Percentiles rank a stretch among this genome's conserved stretches.
These are phyloP conservation scores for Drosophila jambulina DNA, from an alignment of 1,140 invertebrate genomes.

Conservation along the genomic window DNA sequence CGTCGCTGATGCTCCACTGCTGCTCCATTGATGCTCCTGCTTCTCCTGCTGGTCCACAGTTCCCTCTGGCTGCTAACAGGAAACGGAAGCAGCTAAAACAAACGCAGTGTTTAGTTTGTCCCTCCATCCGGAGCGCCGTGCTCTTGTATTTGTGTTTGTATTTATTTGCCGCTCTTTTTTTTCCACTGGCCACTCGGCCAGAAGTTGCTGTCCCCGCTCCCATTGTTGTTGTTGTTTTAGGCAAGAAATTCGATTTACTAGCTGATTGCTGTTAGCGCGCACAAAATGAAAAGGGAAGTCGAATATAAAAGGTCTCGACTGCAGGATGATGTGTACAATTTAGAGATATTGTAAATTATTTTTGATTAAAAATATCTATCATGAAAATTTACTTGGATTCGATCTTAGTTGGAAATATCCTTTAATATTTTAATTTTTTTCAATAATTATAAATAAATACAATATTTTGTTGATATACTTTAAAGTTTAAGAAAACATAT, in stretches of 20 bases:
- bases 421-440: background rate
- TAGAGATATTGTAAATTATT: background rate
- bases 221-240: conserved; percentile 72
- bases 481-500: background rate
- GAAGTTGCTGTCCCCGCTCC: conserved; percentile 37
- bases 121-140: conserved; percentile 37
- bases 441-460: background rate
- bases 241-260: conserved; percentile 82
- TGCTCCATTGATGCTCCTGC: conserved; percentile 13
- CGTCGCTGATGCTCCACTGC: conserved; percentile 32
- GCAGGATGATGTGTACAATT: background rate
- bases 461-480: background rate
- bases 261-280: conserved; percentile 77
- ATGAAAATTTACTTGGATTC: background rate
- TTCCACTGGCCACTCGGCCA: conserved; percentile 17
- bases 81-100: conserved; percentile 83
- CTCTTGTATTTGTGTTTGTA: conserved; percentile 64
- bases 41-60: conserved; percentile 3
- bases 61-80: conserved; percentile 53
- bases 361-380: background rate
- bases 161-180: conserved; percentile 60
- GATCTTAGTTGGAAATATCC: background rate
- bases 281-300: conserved; percentile 41
- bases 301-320: conserved; percentile 3
- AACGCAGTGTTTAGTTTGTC: conserved; percentile 79